Conservation (phyloP, 2,888 invertebrate genomes). For the Rotaria macrura region DNA sequence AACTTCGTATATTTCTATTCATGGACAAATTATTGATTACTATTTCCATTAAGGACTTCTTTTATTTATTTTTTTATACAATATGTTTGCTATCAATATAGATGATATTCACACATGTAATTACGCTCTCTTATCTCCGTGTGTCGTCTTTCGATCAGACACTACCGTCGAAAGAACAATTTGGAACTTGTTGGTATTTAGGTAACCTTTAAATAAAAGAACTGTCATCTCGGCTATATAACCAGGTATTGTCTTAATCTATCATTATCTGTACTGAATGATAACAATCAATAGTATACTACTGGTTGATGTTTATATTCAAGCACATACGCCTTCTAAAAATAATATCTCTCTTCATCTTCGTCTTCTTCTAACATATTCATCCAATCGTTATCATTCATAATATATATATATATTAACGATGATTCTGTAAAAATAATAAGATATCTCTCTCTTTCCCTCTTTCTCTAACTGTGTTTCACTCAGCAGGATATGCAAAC, state of each 20-base stretch:
- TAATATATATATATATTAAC: neutral
- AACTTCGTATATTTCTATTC: too few relatives aligned
- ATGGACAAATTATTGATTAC: too few relatives aligned
- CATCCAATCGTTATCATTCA: neutral
- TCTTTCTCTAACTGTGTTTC: neutral
- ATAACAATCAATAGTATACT: constrained; percentile 1
- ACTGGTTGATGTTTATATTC: constrained; percentile 5
- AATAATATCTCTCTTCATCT: neutral
- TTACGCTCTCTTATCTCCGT: constrained; percentile 7
- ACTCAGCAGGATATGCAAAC: constrained; percentile 6
- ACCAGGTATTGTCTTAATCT: constrained; percentile 12
- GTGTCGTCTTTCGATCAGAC: constrained; percentile 1
- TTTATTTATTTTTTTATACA: neutral
- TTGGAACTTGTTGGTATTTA: neutral
- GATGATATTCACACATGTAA: neutral
- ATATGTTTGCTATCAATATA: neutral
- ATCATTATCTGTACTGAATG: neutral
- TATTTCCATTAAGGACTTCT: too few relatives aligned
- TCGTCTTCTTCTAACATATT: neutral
- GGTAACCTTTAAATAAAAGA: constrained; percentile 8
- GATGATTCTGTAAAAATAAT: neutral
- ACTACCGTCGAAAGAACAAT: neutral
- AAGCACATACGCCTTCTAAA: neutral
- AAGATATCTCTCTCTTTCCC: neutral
- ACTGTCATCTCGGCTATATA: neutral